Percentiles rank a stretch among this genome's conserved stretches.
phyloP scores from a whole-genome alignment of 2,888 invertebrate genomes.

The Tridacna crocea region DNA sequence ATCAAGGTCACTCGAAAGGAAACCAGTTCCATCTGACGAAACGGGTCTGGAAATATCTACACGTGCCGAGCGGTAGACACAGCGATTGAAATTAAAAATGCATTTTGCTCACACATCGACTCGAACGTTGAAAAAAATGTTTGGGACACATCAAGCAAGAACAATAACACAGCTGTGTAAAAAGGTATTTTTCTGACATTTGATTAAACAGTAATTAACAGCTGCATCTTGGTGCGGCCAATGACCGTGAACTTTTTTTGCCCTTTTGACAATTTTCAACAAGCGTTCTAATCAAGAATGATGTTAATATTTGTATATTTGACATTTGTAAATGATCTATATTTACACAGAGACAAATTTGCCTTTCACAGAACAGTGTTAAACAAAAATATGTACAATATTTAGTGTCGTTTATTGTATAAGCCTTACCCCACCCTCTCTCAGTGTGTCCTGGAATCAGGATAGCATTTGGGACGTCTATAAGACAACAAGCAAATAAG shows the following conservation, averaged over 20 bases:
- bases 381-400: too few species aligned
- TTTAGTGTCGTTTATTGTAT: too few species aligned
- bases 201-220: not conserved
- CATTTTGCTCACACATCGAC: conserved; percentile 16
- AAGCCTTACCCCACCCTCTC: too few species aligned
- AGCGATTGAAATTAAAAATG: conserved; percentile 3
- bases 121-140: conserved; percentile 51
- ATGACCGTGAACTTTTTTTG: conserved; percentile 5
- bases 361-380: too few species aligned
- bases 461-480: too few species aligned
- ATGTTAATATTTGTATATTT: too few species aligned
- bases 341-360: too few species aligned
- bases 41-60: conserved; percentile 14
- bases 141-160: conserved; percentile 62
- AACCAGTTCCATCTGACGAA: conserved; percentile 16
- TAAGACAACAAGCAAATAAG: too few species aligned
- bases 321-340: too few species aligned
- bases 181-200: conserved; percentile 53
- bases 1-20: conserved; percentile 15
- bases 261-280: not conserved
- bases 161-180: conserved; percentile 61
- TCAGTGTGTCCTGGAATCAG: too few species aligned
- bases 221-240: not conserved
- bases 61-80: not conserved
- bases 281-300: too few species aligned